Conservation (phyloP, 2,113 vertebrate genomes). For the Dasyprocta punctata region DNA sequence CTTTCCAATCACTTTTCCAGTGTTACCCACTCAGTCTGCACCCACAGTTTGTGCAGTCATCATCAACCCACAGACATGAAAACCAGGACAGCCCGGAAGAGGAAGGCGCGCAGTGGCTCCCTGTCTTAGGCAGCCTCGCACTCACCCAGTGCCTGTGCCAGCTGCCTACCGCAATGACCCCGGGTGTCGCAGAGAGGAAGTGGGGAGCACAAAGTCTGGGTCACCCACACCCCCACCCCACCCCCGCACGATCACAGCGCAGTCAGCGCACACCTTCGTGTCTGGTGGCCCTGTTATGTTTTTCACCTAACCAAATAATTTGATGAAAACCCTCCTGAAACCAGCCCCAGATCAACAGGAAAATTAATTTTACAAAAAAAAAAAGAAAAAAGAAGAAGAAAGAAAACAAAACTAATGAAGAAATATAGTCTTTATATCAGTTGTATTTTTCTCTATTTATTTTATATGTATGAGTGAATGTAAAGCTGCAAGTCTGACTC, state of each 20-base stretch:
- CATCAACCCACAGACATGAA: background rate
- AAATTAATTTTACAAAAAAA: background rate
- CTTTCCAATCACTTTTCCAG: background rate
- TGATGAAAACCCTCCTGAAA: background rate
- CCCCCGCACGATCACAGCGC: background rate
- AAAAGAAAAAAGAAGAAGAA: background rate
- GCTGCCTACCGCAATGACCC: too few species aligned
- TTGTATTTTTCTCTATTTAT: background rate
- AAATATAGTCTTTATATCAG: background rate
- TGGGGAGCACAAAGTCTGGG: background rate
- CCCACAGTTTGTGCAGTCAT: background rate
- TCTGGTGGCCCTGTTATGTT: background rate
- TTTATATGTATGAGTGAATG: background rate
- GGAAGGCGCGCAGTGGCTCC: background rate
- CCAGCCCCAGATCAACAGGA: background rate
- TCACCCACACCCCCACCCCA: too few species aligned
- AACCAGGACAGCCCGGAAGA: background rate
- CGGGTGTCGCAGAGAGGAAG: background rate
- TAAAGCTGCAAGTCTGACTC: background rate
- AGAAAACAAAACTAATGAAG: slow-evolving; percentile 27
- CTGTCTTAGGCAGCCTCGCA: background rate
- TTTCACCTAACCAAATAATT: background rate
- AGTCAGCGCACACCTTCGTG: background rate
- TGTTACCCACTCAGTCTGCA: background rate
- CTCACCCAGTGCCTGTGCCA: background rate